Base-by-base conservation (phyloP, 2,113 vertebrate species). In the Gymnogyps californianus region DNA sequence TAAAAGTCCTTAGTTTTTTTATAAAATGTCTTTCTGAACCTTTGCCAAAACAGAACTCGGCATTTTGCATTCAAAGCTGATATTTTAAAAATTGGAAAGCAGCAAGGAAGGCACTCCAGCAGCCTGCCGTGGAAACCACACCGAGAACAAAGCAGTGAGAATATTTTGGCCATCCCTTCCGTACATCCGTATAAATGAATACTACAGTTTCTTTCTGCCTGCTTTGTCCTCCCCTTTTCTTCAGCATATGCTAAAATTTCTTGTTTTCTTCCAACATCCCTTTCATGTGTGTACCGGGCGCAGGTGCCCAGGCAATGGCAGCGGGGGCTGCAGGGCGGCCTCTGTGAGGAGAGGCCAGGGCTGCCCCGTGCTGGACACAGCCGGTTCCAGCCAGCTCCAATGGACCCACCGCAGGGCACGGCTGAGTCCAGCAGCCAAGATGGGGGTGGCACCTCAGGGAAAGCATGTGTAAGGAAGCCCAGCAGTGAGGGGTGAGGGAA, bases 31-130 rank as follows among this genome's bases (percentile, higher is more conserved):
- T 87, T 91, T 97, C 90, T 94, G 42, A 94, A 59, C 11, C 40
- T 74, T 94, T 96, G 67, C 83, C 77, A 96, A 95, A 95, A 34
- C 4, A 9, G 32, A 87, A 6, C 19, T 42, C 4, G 0, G 7
- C 32, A 42, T 93, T 93, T 94, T 97, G 74, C 87, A 87, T 93
- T 90, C 81, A 96, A 93, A 96, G 15, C 38, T 83, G 93, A 21
- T 83, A 92, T 88, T 96, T 94, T 82, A 93, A 97, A 97, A 96
- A 92, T 52, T 34, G 24, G 88, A 90, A 78, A 95, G 72, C 55
- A 92, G 31, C 72, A 83, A 64, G 62, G 40, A 29, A 84, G 81
- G 44, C 58, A 24, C 15, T 89, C 31, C 62, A 77, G 55, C 72
- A 91, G 49, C 20, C 70, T 87, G 51, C 69, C 3, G 3, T 62